Evolutionary conservation across 2,113 vertebrate species (phyloP).

Genomic region (Paradoxurus hermaphroditus): DNA sequence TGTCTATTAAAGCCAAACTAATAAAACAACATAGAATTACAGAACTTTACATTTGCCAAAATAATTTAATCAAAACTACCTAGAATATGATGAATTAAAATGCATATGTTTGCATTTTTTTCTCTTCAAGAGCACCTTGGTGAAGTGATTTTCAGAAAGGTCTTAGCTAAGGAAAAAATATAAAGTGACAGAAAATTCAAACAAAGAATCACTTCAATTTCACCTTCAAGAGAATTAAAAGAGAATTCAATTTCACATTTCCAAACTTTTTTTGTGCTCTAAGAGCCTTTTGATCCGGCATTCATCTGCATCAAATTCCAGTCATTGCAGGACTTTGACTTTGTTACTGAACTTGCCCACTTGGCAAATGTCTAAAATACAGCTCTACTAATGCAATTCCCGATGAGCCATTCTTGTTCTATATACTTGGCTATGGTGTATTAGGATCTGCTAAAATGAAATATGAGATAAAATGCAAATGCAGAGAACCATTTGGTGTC

Average conservation of each 20-base stretch:
- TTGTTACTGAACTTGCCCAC: constrained; percentile 70
- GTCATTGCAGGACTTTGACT: constrained; percentile 75
- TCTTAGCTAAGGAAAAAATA: constrained; percentile 47
- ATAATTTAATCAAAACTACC: constrained; percentile 35
- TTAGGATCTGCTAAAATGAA: constrained; percentile 36
- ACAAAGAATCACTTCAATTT: constrained; percentile 56
- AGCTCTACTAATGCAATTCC: constrained; percentile 54
- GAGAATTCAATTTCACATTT: too few species aligned
- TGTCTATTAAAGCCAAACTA: constrained; percentile 38
- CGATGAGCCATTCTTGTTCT: constrained; percentile 76
- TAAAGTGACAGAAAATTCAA: constrained; percentile 47
- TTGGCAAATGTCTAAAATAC: constrained; percentile 40
- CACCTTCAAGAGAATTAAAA: too few species aligned
- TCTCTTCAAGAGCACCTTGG: neutral
- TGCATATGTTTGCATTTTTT: constrained; percentile 1
- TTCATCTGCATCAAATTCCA: constrained; percentile 71
- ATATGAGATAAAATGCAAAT: constrained; percentile 20
- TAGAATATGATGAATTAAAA: constrained; percentile 34
- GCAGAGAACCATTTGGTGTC: neutral
- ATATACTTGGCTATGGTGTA: neutral
- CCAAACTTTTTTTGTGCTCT: constrained; percentile 53
- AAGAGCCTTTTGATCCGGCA: constrained; percentile 80
- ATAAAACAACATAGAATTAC: neutral
- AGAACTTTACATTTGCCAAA: constrained; percentile 8
- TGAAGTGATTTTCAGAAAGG: constrained; percentile 32